Base-by-base conservation (phyloP, 2,113 vertebrate species). In the Oenanthe oenanthe region DNA sequence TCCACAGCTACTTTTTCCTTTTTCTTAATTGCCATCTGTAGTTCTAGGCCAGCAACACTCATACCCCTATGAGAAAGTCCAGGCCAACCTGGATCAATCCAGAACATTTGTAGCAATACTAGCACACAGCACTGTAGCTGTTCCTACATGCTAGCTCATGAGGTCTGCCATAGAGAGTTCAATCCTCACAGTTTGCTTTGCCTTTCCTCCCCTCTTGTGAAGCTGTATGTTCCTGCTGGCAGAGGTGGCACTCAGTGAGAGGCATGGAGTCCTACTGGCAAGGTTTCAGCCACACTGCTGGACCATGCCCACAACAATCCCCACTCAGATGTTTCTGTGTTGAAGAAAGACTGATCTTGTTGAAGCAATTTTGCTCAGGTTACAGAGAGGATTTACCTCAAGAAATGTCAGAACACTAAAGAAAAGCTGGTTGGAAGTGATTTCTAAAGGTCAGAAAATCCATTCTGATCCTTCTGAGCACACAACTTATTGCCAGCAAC, bases 91-190 rank as follows among this genome's bases (percentile, higher is more conserved):
- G 38, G 38, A 12, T 40, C 38, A 40, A 40, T 40, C 38, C 77
- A n/a, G 32, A 51, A 36, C 51, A 34, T 54, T 31, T 62, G 10
- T 4, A 67, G 47, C n/a, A 62, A 54, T 43, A 25, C 7, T 9
- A 63, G 26, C 50, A 85, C 29, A 45, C 13, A 34, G 6, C 19
- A 45, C 21, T 54, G 32, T 6, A 43, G 29, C 28, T 32, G 18
- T 48, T 63, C 56, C 50, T 38, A 43, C 20, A 51, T 16, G 32
- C 13, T 32, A 22, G 10, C 56, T 77, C 2, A 0, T 38, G 32
- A 42, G 0, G 0, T 34, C 68, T 43, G n/a, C 28, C 2, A 4
- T 0, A 43, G 29, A 40, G 60, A 74, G 17, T 78, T 66, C 63
- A 75, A n/a, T 17, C 17, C 25, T 22, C 19, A 53, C 17, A 19